These are phyloP conservation scores for Hypsopygia costalis DNA, from an alignment of 2,888 invertebrate genomes.

Conservation along the genomic window DNA sequence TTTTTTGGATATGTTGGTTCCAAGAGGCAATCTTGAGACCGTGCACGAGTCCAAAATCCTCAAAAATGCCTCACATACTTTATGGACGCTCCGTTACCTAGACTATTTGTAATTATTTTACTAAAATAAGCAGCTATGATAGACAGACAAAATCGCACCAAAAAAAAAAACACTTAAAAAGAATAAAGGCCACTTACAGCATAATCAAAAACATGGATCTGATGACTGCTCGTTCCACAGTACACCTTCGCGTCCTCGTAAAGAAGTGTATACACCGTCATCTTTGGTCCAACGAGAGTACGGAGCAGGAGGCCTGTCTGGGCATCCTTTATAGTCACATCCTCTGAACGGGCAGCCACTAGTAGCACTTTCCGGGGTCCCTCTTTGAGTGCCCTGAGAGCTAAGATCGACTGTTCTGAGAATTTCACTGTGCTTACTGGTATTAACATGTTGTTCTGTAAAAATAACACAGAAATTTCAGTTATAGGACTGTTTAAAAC, in stretches of 20 bases:
- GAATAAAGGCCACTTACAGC: slow-evolving; percentile 86
- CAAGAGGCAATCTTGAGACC: too few species aligned
- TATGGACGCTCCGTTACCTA: too few species aligned
- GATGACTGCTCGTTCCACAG: slow-evolving; percentile 87
- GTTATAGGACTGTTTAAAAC: too few species aligned
- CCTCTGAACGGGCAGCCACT: slow-evolving; percentile 85
- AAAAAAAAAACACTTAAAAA: too few species aligned
- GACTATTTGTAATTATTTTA: too few species aligned
- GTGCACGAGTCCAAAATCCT: too few species aligned
- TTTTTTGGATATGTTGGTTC: too few species aligned
- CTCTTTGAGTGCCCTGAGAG: slow-evolving; percentile 86
- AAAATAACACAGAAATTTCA: too few species aligned
- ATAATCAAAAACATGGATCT: slow-evolving; percentile 88
- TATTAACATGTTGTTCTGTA: slow-evolving; percentile 78
- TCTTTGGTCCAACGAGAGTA: slow-evolving; percentile 79
- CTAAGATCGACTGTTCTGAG: slow-evolving; percentile 84
- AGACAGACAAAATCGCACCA: too few species aligned
- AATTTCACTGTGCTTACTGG: slow-evolving; percentile 79
- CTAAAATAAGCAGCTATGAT: too few species aligned
- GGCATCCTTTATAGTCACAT: slow-evolving; percentile 87
- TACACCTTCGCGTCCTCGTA: slow-evolving; percentile 85
- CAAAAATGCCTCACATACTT: too few species aligned
- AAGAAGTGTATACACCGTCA: slow-evolving; percentile 86
- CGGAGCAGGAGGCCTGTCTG: slow-evolving; percentile 84
- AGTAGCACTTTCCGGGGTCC: slow-evolving; percentile 86